Evolutionary conservation across 2,888 invertebrate species (phyloP).

Genomic region (Caradrina clavipalpis): DNA sequence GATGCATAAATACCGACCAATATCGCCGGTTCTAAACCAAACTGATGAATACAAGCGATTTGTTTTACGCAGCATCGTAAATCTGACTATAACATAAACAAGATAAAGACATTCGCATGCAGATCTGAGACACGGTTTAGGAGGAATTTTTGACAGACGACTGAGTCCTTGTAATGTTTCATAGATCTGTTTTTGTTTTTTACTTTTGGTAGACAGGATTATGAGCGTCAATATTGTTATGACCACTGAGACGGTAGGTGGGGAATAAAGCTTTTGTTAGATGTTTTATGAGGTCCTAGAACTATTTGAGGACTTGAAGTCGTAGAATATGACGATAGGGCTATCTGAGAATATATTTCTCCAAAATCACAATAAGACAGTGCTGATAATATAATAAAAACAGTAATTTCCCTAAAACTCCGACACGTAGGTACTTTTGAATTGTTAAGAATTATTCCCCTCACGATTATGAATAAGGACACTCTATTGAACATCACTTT

Average conservation of each 20-base stretch:
- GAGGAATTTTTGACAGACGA: conserved; percentile 49
- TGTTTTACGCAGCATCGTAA: conserved; percentile 57
- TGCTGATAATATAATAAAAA: too few relatives aligned
- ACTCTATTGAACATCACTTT: background rate
- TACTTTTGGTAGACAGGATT: conserved; percentile 17
- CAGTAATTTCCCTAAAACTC: too few relatives aligned
- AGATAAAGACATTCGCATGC: conserved; percentile 56
- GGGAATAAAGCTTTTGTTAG: background rate
- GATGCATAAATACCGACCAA: conserved; percentile 36
- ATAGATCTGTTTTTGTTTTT: conserved; percentile 37
- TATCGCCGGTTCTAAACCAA: conserved; percentile 35
- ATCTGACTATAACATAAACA: conserved; percentile 54
- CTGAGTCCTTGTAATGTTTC: conserved; percentile 34
- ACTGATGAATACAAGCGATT: conserved; percentile 52
- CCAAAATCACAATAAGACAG: background rate
- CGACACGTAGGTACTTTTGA: background rate
- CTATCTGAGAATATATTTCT: too few relatives aligned
- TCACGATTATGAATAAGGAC: background rate
- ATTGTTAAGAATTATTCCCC: background rate
- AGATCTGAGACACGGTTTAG: conserved; percentile 37
- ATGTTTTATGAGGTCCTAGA: conserved; percentile 1
- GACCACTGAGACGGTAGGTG: background rate
- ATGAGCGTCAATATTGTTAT: background rate
- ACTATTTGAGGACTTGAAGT: too few relatives aligned
- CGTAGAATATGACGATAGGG: too few relatives aligned